Conservation (phyloP, 2,888 invertebrate genomes). For the Volucella bombylans region DNA sequence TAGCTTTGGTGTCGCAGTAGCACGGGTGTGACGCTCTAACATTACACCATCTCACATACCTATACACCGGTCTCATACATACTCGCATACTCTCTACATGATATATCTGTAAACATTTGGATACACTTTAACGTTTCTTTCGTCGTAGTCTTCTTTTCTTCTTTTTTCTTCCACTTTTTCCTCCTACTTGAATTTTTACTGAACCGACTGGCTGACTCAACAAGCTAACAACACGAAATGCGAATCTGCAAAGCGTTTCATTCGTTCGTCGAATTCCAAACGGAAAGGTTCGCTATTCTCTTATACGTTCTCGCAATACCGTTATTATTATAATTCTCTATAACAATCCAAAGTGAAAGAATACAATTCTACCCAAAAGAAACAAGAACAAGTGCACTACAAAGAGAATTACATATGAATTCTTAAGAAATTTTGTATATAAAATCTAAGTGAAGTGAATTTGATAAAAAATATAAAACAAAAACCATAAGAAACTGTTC, state of each 20-base stretch:
- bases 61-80: constrained; percentile 17
- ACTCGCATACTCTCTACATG: neutral
- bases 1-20: neutral
- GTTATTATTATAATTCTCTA: constrained; percentile 11
- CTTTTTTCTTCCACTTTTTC: constrained; percentile 31
- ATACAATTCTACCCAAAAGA: constrained; percentile 1
- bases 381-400: constrained; percentile 38
- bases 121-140: constrained; percentile 34
- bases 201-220: constrained; percentile 63
- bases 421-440: constrained; percentile 3
- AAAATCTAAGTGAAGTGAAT: constrained; percentile 45
- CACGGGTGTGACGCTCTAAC: constrained; percentile 28
- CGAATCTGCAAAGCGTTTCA: constrained; percentile 78
- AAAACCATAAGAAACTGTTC: constrained; percentile 9
- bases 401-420: constrained; percentile 19
- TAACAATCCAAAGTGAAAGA: constrained; percentile 33
- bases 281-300: constrained; percentile 78
- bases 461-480: constrained; percentile 60
- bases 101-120: constrained; percentile 32
- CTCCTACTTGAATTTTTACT: constrained; percentile 57
- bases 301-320: constrained; percentile 30
- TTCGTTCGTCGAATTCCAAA: constrained; percentile 82
- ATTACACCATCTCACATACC: constrained; percentile 56
- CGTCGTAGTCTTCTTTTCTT: constrained; percentile 16
- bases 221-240: constrained; percentile 71